Evolutionary conservation across 2,113 vertebrate genomes (phyloP), one percentile per base, ranked within the genome.

Genomic region (Triplophysa siluroides): DNA sequence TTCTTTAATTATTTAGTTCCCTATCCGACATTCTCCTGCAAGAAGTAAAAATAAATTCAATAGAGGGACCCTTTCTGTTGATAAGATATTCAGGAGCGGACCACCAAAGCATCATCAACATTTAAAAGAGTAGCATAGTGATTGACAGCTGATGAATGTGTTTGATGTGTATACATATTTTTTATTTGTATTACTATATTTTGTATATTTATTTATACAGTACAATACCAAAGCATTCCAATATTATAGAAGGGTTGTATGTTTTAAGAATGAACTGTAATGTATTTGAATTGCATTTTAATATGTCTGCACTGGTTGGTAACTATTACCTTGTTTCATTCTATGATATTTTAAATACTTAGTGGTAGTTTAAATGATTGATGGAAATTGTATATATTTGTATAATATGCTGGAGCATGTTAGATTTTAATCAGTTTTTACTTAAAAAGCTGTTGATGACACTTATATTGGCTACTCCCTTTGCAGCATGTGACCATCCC

Each of bases 1-100:
- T 92, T 90, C 92, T 93, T 94, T 94, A 94, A 94, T 94, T 94
- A 94, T 93, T 94, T 93, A 94, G 88, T 90, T 93, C 93, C 93
- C 93, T 94, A 94, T 93, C 93, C 92, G 93, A 94, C 92, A 93
- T 89, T 93, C 90, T 93, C 93, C 93, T 94, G 93, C 92, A 94
- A 94, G 92, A 93, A 91, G 93, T 92, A 93, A 87, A 93, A 91
- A 93, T 92, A 94, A 91, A 93, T 93, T 93, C 87, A 93, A 90
- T 92, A 86, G 85, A 91, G 92, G 93, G 93, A 92, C 91, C 93
- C 92, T 93, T 93, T 92, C 90, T 90, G 90, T 91, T 87, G 89
- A 91, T 83, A 88, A 90, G 83, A 88, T 89, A 90, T 88, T 86
- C 87, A 87, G 85, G 90, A 88, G 86, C 65, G 86, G 83, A 90